These are phyloP conservation scores for Lagorchestes hirsutus DNA, from an alignment of 2,797 vertebrate species.

Conservation along the genomic window DNA sequence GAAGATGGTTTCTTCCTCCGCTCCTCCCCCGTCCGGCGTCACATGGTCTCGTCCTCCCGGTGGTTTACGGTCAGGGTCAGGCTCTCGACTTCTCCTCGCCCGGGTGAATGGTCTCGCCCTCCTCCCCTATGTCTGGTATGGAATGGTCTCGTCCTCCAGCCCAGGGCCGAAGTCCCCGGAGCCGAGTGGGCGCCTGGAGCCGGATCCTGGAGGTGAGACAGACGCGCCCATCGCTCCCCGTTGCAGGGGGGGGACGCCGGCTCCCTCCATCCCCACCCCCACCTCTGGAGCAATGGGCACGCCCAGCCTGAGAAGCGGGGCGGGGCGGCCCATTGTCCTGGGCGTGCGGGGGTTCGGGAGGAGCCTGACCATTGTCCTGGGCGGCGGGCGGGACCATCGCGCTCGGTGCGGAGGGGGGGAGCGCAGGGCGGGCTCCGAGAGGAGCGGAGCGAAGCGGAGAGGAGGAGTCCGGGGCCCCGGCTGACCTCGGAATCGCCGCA, in stretches of 20 bases:
- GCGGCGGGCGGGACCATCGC: constrained; percentile 39
- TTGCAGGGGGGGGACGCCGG: neutral
- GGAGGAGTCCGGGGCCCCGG: neutral
- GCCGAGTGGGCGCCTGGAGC: constrained; percentile 29
- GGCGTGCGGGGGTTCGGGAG: neutral
- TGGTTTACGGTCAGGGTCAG: neutral
- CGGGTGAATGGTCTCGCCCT: neutral
- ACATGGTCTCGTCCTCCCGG: constrained; percentile 47
- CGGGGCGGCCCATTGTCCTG: neutral
- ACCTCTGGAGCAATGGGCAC: neutral
- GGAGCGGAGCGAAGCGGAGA: constrained; percentile 40
- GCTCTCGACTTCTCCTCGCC: neutral
- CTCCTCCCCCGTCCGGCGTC: neutral
- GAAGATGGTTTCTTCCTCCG: constrained; percentile 41
- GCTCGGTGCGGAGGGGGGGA: constrained; percentile 20
- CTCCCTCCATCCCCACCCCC: too few species aligned
- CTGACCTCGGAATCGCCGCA: neutral
- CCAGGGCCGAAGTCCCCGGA: neutral
- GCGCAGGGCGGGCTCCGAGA: constrained; percentile 28
- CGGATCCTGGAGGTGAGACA: constrained; percentile 24
- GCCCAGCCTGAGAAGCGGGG: neutral
- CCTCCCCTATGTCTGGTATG: constrained; percentile 14
- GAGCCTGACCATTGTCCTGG: neutral
- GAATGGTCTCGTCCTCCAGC: constrained; percentile 38
- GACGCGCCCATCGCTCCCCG: neutral